Percentiles rank a stretch among this genome's conserved stretches.
Conservation (phyloP, 2,113 vertebrate genomes). For the Myrmecobius fasciatus region DNA sequence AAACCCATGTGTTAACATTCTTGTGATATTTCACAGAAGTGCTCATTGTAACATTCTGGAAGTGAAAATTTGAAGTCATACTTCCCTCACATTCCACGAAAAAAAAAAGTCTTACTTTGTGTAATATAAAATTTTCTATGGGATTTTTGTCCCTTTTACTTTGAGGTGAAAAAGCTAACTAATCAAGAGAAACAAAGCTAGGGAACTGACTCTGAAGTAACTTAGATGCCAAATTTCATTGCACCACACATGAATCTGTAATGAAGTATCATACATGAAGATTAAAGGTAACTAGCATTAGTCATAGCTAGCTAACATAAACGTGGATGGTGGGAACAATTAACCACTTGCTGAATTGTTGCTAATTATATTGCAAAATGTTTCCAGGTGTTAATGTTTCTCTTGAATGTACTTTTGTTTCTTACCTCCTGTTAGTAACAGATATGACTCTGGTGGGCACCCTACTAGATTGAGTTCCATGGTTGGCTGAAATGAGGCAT, state of each 20-base stretch:
- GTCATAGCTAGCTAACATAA: constrained; percentile 17
- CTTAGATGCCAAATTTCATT: not conserved
- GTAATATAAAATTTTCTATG: not conserved
- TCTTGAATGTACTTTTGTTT: constrained; percentile 6
- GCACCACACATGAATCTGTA: constrained; percentile 2
- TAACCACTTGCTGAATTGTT: not conserved
- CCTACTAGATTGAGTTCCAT: not conserved
- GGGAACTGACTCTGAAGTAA: constrained; percentile 14
- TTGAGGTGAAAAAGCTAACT: constrained; percentile 23
- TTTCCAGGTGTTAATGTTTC: not conserved
- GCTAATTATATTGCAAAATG: not conserved
- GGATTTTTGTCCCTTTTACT: constrained; percentile 17
- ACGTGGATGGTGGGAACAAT: not conserved
- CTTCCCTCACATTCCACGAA: not conserved
- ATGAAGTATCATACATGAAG: constrained; percentile 23
- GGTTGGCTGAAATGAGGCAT: not conserved
- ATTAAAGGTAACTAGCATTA: not conserved
- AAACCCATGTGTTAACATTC: not conserved
- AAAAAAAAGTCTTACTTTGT: not conserved
- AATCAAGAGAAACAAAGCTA: constrained; percentile 3
- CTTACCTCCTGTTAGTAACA: not conserved
- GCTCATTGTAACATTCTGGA: not conserved
- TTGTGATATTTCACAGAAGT: constrained; percentile 3
- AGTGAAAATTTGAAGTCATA: constrained; percentile 4
- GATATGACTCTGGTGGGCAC: not conserved